Conservation (phyloP, 2,113 vertebrate species). For the Parotia lawesii region DNA sequence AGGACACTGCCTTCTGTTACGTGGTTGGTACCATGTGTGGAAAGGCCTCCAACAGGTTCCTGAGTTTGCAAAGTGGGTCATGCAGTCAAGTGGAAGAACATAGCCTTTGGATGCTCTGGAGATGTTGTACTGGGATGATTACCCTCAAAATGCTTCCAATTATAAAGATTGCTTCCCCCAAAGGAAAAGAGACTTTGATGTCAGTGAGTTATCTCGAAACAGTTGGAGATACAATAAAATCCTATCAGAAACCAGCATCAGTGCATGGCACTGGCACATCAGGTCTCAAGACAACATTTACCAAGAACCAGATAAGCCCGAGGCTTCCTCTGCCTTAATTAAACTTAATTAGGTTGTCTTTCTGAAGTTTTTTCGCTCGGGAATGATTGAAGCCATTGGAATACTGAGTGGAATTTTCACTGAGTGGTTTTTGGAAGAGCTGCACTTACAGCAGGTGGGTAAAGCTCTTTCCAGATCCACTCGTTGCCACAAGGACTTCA, state of each 20-base stretch:
- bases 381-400: background rate
- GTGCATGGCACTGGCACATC: background rate
- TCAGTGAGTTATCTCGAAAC: background rate
- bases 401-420: background rate
- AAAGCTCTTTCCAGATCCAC: background rate
- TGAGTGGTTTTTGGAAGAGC: background rate
- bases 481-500: background rate
- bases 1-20: accelerated
- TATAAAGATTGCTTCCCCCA: background rate
- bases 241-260: background rate
- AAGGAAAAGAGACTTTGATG: background rate
- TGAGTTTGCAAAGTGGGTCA: background rate
- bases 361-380: background rate
- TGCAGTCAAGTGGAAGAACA: background rate
- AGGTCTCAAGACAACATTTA: background rate
- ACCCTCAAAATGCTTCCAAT: background rate
- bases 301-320: background rate
- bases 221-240: background rate
- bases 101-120: background rate
- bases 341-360: background rate
- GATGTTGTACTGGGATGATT: background rate
- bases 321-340: background rate
- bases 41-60: background rate
- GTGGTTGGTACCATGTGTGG: background rate
- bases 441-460: background rate